These are phyloP conservation scores for Sebastes jordani DNA, from an alignment of 2,797 vertebrate genomes.

Conservation along the genomic window DNA sequence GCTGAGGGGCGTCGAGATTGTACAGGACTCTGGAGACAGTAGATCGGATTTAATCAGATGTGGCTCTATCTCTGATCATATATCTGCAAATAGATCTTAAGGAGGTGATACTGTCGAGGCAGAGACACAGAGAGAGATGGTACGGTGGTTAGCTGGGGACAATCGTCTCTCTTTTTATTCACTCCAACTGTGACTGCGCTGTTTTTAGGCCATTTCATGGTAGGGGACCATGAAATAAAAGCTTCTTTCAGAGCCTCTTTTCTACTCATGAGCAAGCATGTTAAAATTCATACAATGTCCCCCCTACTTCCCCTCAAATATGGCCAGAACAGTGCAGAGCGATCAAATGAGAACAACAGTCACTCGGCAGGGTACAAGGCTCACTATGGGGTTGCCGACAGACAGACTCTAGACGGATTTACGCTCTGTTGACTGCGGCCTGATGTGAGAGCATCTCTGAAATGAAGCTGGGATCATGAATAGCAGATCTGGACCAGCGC, in stretches of 20 bases:
- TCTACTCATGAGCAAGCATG: constrained; percentile 36
- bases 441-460: constrained; percentile 47
- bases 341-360: constrained; percentile 50
- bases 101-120: constrained; percentile 32
- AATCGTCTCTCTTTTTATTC: constrained; percentile 32
- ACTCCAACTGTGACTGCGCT: constrained; percentile 44
- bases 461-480: constrained; percentile 48
- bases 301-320: constrained; percentile 20
- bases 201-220: constrained; percentile 65
- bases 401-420: constrained; percentile 28
- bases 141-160: constrained; percentile 20
- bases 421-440: constrained; percentile 14
- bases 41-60: constrained; percentile 40
- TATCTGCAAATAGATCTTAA: constrained; percentile 61
- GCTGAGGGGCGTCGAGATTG: not conserved
- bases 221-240: constrained; percentile 62
- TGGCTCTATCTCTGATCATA: constrained; percentile 34
- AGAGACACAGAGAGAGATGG: constrained; percentile 19
- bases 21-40: constrained; percentile 14
- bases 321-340: constrained; percentile 6
- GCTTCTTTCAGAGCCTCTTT: constrained; percentile 36
- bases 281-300: constrained; percentile 25
- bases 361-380: constrained; percentile 31
- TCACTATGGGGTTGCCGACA: constrained; percentile 19
- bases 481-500: constrained; percentile 46